These are phyloP conservation scores for Drosophila lowei DNA, from an alignment of 1,140 invertebrate species.

Conservation along the genomic window DNA sequence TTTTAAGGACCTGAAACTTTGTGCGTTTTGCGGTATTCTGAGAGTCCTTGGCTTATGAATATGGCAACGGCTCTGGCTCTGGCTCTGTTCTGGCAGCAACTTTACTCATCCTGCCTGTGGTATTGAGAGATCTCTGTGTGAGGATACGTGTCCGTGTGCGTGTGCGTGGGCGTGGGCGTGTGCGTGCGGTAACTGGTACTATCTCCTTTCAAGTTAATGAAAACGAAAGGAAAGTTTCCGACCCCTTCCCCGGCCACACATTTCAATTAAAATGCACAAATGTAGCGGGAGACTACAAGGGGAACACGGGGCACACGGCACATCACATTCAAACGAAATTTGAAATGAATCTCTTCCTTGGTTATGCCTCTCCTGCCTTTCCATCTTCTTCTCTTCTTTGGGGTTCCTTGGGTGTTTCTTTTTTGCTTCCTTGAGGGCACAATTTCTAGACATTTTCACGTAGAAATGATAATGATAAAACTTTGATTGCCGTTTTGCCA, in stretches of 20 bases:
- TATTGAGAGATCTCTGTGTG: too few relatives aligned
- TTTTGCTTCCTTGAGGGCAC: conserved; percentile 11
- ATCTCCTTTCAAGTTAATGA: conserved; percentile 23
- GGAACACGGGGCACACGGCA: background rate
- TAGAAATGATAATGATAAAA: conserved; percentile 70
- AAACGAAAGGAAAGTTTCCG: conserved; percentile 4
- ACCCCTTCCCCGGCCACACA: background rate
- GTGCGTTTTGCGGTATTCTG: conserved; percentile 18
- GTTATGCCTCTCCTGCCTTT: background rate
- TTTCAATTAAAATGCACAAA: conserved; percentile 34
- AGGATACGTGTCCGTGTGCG: too few relatives aligned
- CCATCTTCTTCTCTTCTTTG: conserved; percentile 13
- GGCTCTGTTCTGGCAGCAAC: conserved; percentile 26
- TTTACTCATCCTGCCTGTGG: conserved; percentile 18
- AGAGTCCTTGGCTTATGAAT: conserved; percentile 38
- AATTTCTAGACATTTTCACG: conserved; percentile 52
- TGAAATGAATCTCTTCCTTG: conserved; percentile 5
- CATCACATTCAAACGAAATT: conserved; percentile 26
- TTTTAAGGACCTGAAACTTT: conserved; percentile 31
- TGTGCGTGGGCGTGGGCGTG: background rate
- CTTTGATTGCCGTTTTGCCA: conserved; percentile 41
- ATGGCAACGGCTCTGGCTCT: conserved; percentile 19
- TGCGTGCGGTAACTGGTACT: background rate
- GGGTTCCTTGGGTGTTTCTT: background rate
- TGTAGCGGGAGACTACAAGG: too few relatives aligned